Evolutionary conservation across 1,140 invertebrate genomes (phyloP), one percentile per base, ranked within the genome.

Genomic region (Diprion similis): DNA sequence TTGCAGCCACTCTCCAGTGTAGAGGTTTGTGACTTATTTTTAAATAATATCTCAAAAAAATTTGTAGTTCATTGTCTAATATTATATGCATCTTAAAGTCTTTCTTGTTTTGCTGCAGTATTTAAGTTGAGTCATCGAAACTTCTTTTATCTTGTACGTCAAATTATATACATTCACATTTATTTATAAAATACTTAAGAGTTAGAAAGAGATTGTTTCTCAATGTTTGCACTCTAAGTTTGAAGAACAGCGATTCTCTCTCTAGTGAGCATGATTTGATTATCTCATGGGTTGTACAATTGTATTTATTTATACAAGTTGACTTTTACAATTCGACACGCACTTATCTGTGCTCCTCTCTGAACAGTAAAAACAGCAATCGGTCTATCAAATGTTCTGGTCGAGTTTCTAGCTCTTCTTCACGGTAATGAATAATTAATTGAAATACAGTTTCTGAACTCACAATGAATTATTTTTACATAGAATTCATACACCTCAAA

Each of bases 401-500:
- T 37, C 24, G 24, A 37, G 24, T 37, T 37, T 37, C 24, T 6
- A 37, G 6, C 24, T 37, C 24, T 6, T 37, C 24, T 37, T 37
- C 2, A 37, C 24, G 24, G 6, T 37, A 37, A 37, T 37, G 24
- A 37, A 37, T 37, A 37, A 37, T 37, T 37, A 37, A 37, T 37
- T 37, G 6, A 37, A 37, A 37, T 37, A 37, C 24, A 37, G 24
- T 37, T 37, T 37, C 24, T 37, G 24, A 37, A 37, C 24, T 37
- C 24, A 37, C 24, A 37, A 37, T 37, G 6, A 37, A 37, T 3
- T 37, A 37, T 37, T 37, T 37, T 37, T 37, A 1, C 24, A 59
- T 59, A 59, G 51, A 59, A 59, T 59, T 59, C 24, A 59, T 59
- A 59, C 24, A 37, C 24, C 51, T 59, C n/a, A 59, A 59, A 59